These are phyloP conservation scores for Actias luna DNA, from an alignment of 2,888 invertebrate species.

Conservation along the genomic window DNA sequence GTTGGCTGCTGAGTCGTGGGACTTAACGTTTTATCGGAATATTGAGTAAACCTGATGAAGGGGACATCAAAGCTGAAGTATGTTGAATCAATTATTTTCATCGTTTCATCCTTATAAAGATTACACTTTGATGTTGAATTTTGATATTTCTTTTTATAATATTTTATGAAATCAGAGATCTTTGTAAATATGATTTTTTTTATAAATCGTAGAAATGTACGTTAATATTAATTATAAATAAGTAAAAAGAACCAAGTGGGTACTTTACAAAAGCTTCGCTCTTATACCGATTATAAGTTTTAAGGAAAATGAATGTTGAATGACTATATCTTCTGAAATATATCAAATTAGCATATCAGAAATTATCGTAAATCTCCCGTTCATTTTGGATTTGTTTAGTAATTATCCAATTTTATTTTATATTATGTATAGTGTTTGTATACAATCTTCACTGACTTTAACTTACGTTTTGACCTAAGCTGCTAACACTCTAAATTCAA, in stretches of 20 bases:
- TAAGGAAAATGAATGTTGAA: no score
- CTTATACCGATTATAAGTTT: background rate
- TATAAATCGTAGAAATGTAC: background rate
- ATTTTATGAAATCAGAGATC: background rate
- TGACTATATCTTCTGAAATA: no score
- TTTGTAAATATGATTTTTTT: background rate
- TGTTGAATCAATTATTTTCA: constrained; percentile 35
- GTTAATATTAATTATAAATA: background rate
- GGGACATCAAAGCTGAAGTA: constrained; percentile 32
- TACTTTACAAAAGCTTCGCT: background rate
- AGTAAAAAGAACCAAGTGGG: background rate
- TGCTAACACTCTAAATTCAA: no score
- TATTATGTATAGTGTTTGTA: no score
- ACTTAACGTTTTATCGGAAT: constrained; percentile 30
- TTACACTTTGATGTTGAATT: constrained; percentile 36
- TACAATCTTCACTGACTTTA: no score
- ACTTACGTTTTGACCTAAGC: no score
- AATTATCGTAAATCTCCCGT: no score
- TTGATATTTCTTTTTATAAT: constrained; percentile 8
- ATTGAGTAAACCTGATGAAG: constrained; percentile 29
- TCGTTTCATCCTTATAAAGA: constrained; percentile 32
- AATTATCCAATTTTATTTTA: no score
- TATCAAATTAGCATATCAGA: no score
- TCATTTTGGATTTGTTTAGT: no score
- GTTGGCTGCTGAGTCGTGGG: constrained; percentile 28